Evolutionary conservation across 2,888 invertebrate genomes (phyloP).

Genomic region (Esperia sulphurella): DNA sequence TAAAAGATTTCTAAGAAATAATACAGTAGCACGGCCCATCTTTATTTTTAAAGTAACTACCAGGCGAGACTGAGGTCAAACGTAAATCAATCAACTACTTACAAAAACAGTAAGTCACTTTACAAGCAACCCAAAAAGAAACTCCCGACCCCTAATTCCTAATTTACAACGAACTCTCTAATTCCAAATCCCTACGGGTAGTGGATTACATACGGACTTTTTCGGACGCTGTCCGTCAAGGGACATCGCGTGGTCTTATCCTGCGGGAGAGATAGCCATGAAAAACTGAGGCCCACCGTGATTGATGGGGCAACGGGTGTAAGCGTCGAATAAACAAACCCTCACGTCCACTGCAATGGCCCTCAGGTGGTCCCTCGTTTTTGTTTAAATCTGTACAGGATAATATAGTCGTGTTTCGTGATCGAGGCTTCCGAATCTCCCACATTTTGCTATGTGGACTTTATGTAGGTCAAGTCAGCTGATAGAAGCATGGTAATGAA

Average conservation of each 20-base stretch:
- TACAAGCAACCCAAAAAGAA: neutral
- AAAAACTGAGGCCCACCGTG: conserved; percentile 61
- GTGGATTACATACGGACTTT: conserved; percentile 40
- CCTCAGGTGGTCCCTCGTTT: conserved; percentile 55
- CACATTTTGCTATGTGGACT: neutral
- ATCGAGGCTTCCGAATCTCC: neutral
- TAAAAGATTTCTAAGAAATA: too few species aligned
- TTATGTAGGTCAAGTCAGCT: neutral
- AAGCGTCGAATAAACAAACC: conserved; percentile 62
- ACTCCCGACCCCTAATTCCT: conserved; percentile 10
- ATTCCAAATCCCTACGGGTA: conserved; percentile 34
- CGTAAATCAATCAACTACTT: too few species aligned
- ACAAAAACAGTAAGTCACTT: too few species aligned
- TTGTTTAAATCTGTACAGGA: conserved; percentile 38
- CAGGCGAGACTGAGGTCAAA: too few species aligned
- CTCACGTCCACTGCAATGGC: conserved; percentile 49
- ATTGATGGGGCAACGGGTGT: conserved; percentile 65
- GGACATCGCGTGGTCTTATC: conserved; percentile 44
- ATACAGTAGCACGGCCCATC: too few species aligned
- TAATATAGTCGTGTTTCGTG: conserved; percentile 15
- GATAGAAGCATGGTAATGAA: too few species aligned
- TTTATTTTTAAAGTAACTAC: too few species aligned
- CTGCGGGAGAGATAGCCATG: conserved; percentile 55
- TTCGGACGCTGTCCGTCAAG: conserved; percentile 35
- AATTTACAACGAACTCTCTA: conserved; percentile 30